A percentile compares a stretch with the other conserved stretches of the same genome.
phyloP scores from a whole-genome alignment of 2,797 vertebrate genomes.

The Myotis myotis region DNA sequence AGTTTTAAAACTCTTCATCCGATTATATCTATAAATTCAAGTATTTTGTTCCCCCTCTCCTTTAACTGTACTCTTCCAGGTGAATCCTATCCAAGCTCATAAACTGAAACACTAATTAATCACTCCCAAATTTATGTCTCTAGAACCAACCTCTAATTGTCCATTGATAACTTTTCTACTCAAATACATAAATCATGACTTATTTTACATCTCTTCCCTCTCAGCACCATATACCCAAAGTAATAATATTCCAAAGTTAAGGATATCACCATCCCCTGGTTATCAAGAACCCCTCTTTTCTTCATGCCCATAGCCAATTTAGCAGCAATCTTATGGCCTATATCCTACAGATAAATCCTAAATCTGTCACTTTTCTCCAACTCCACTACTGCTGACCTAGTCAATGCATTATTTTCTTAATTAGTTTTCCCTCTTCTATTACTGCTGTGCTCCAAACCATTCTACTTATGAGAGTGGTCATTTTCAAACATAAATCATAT shows the following conservation, averaged over 20 bases:
- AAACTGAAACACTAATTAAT: slow-evolving; percentile 23
- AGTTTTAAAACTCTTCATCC: background rate
- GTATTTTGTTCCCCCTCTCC: background rate
- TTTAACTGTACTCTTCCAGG: background rate
- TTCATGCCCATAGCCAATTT: background rate
- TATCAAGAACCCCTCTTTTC: background rate
- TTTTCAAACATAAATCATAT: background rate
- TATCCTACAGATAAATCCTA: background rate
- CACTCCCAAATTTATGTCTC: background rate
- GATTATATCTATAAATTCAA: background rate
- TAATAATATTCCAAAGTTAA: background rate
- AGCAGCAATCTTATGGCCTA: background rate
- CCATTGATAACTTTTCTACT: background rate
- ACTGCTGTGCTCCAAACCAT: background rate
- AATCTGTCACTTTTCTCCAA: background rate
- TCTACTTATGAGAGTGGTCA: background rate
- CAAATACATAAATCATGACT: background rate
- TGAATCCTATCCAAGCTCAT: background rate
- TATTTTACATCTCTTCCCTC: background rate
- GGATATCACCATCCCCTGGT: background rate
- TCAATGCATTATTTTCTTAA: background rate
- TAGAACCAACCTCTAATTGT: background rate
- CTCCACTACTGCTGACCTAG: background rate
- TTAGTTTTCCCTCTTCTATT: background rate
- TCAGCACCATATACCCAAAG: background rate